Base-by-base conservation (phyloP, 2,888 invertebrate species). In the Coenonympha glycerion region DNA sequence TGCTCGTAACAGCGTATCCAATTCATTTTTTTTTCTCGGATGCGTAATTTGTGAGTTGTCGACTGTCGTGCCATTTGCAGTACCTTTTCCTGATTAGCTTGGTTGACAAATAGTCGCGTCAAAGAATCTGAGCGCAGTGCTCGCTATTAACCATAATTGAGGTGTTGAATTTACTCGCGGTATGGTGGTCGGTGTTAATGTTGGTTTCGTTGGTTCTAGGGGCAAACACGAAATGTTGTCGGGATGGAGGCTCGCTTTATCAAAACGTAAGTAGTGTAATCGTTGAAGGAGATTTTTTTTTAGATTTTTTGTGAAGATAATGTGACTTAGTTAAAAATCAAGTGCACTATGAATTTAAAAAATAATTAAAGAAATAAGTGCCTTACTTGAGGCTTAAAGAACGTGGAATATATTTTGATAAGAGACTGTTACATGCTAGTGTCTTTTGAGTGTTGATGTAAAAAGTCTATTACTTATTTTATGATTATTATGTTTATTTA, bases 161-260 rank as follows among this genome's bases (percentile, higher is more conserved):
- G 39, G 42, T 30, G 26, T 33, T 37, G 46, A 19, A 30, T 45
- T 49, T 34, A 42, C 30, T 39, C 37, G 31, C 11, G 21, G 2
- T 13, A 47, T 49, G 26, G 55, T 50, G 34, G 24, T 45, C 6
- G 44, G 31, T 47, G 46, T 30, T 60, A 58, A 61, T 37, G 48
- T 62, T 49, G 57, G 60, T 47, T 60, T 65, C 61, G 56, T 66
- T 63, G 61, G 55, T 73, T 71, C 51, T 65, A 76, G 76, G 64
- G 68, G 63, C 62, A 37, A 55, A 46, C 49, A 58, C 67, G 73
- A 71, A 59, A 86, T 87, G 87, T 69, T 87, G 61, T 70, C 82
- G 34, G 87, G 87, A 69, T 87, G 87, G 87, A 69, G 75, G 54
- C 68, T 86, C 21, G 65, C 55, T 13, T 57, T 87, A 39, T 87